Evolutionary conservation across 2,113 vertebrate genomes (phyloP).

Genomic region (Cyphomyrus discorhynchus): DNA sequence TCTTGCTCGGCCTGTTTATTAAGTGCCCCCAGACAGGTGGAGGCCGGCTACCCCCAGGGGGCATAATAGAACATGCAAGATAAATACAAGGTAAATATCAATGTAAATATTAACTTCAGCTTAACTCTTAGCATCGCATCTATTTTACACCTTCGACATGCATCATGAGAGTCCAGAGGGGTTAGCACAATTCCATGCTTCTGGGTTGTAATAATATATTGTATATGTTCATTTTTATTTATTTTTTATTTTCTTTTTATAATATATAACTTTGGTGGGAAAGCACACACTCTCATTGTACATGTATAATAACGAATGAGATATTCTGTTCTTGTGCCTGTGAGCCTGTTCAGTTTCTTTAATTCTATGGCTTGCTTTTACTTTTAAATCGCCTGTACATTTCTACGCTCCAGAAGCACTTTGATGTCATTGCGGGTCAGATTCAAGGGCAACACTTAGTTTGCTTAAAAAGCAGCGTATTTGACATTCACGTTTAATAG

Average conservation of each 20-base stretch:
- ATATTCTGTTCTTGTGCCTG: not conserved
- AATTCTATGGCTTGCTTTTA: not conserved
- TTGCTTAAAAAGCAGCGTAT: not conserved
- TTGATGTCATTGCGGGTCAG: not conserved
- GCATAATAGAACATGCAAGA: not conserved
- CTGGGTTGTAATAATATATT: not conserved
- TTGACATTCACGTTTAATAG: not conserved
- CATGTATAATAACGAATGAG: not conserved
- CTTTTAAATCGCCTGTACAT: not conserved
- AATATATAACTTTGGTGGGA: not conserved
- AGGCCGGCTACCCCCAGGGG: not conserved
- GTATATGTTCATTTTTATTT: not conserved
- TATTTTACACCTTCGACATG: not conserved
- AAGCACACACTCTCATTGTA: not conserved
- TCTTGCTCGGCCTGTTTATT: slow-evolving; percentile 17
- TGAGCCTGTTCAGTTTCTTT: not conserved
- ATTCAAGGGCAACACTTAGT: not conserved
- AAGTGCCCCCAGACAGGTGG: slow-evolving; percentile 11
- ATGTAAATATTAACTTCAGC: not conserved
- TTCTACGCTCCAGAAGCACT: not conserved
- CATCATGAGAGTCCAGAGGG: not conserved
- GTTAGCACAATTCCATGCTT: not conserved
- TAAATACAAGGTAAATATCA: not conserved
- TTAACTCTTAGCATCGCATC: not conserved
- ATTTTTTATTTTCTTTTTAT: not conserved